These are phyloP conservation scores for Neolamprologus fasciatus DNA, from an alignment of 2,113 vertebrate species.

Conservation along the genomic window DNA sequence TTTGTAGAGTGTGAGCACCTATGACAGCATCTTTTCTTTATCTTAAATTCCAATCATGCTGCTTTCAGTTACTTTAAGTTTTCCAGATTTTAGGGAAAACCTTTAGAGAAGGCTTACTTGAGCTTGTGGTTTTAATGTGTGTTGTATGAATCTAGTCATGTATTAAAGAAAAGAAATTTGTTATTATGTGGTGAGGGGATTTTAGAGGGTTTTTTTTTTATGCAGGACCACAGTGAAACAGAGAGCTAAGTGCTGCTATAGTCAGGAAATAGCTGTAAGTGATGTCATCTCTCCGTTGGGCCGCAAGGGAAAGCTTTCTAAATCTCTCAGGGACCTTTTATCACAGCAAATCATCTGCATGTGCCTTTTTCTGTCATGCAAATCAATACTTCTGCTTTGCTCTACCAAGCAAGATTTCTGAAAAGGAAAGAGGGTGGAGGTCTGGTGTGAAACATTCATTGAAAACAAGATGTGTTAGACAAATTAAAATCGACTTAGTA, in stretches of 20 bases:
- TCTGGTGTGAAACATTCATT: background rate
- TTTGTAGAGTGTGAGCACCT: background rate
- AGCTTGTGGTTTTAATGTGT: background rate
- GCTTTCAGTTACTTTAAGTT: background rate
- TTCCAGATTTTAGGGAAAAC: background rate
- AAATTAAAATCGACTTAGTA: background rate
- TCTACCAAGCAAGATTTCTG: background rate
- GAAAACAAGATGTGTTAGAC: background rate
- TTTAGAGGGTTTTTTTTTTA: background rate
- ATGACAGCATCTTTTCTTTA: background rate
- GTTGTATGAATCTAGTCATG: background rate
- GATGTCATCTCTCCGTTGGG: background rate
- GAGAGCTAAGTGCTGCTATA: background rate
- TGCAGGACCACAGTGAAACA: background rate
- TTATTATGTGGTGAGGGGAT: background rate
- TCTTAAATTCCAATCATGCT: background rate
- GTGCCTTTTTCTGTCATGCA: constrained; percentile 30
- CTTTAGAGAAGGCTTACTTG: background rate
- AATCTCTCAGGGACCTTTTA: background rate
- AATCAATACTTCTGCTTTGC: constrained; percentile 29
- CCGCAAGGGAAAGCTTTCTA: background rate
- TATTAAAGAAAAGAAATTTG: background rate
- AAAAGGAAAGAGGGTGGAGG: background rate
- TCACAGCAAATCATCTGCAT: background rate
- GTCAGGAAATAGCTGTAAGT: constrained; percentile 5